These are phyloP conservation scores for Apamea monoglypha DNA, from an alignment of 2,888 invertebrate genomes.

Conservation along the genomic window DNA sequence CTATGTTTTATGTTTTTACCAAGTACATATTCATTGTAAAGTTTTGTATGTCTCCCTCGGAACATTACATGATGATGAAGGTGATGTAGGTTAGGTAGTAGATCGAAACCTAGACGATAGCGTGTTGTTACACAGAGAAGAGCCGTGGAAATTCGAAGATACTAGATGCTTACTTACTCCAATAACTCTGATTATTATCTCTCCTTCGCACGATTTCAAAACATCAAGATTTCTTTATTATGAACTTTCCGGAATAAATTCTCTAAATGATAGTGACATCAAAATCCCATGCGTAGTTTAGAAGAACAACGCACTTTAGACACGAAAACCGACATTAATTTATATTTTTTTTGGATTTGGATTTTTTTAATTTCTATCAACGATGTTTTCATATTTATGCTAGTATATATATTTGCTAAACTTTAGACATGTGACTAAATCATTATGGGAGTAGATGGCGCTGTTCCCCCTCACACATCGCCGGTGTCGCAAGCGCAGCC, in stretches of 20 bases:
- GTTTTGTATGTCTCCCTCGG: too few species aligned
- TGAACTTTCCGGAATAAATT: background rate
- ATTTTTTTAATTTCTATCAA: background rate
- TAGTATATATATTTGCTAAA: background rate
- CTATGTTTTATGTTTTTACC: too few species aligned
- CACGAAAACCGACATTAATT: background rate
- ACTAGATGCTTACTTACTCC: background rate
- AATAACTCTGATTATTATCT: background rate
- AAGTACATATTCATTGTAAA: too few species aligned
- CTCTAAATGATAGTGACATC: background rate
- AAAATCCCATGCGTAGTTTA: background rate
- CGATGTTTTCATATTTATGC: background rate
- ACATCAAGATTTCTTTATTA: too few species aligned
- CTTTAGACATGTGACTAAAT: constrained; percentile 21
- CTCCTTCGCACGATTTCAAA: background rate
- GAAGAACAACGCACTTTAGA: background rate
- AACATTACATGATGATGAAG: too few species aligned
- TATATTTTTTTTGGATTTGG: background rate
- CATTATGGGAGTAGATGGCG: constrained; percentile 54
- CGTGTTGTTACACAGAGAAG: background rate
- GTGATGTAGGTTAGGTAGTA: too few species aligned
- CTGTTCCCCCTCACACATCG: constrained; percentile 62
- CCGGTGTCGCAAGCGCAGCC: constrained; percentile 64
- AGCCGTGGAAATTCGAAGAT: background rate
- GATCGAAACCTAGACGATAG: background rate